Evolutionary conservation across 2,113 vertebrate genomes (phyloP).

Genomic region (Poeciliopsis turrubarensis): DNA sequence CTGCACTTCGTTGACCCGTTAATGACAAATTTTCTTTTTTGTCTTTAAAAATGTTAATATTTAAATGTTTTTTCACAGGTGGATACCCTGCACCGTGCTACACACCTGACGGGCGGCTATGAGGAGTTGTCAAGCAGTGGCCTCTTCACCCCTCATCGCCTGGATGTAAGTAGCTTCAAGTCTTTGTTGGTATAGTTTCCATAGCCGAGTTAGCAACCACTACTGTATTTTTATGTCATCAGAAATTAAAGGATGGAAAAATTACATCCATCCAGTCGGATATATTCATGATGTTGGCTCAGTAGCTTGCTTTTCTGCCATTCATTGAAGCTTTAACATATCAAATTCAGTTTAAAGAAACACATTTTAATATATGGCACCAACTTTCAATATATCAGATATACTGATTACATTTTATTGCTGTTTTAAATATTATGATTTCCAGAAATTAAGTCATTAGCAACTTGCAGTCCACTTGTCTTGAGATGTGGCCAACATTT

Average conservation of each 20-base stretch:
- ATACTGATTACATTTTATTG: background rate
- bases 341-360: too few relatives aligned
- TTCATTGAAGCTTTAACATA: too few relatives aligned
- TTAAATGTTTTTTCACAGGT: constrained; percentile 65
- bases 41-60: background rate
- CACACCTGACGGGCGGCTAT: constrained; percentile 86
- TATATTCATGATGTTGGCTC: too few relatives aligned
- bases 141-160: constrained; percentile 80
- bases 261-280: too few relatives aligned
- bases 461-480: background rate
- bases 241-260: too few relatives aligned
- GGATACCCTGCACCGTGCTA: constrained; percentile 87
- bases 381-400: too few relatives aligned
- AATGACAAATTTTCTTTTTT: background rate
- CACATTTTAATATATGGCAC: too few relatives aligned
- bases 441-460: too few relatives aligned
- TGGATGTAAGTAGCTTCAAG: constrained; percentile 75
- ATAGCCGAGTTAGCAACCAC: too few relatives aligned
- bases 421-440: background rate
- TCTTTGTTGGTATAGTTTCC: background rate
- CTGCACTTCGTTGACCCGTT: constrained; percentile 7
- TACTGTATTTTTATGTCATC: too few relatives aligned
- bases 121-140: constrained; percentile 81
- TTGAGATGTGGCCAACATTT: too few relatives aligned
- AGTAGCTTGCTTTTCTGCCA: too few relatives aligned